Evolutionary conservation across 1,140 invertebrate species (phyloP).

Genomic region (Zaprionus gabonicus): DNA sequence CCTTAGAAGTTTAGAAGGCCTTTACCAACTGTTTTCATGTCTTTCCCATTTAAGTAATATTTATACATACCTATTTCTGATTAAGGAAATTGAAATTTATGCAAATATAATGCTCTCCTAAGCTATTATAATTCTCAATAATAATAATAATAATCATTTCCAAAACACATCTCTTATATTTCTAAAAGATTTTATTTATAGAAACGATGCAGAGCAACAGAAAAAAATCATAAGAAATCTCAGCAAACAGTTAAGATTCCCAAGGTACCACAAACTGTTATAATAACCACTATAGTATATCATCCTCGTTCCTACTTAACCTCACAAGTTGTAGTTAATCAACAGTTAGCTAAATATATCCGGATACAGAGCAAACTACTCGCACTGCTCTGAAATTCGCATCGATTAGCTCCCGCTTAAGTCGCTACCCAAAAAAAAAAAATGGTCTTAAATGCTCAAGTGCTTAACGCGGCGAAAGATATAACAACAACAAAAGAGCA

Average conservation of each 20-base stretch:
- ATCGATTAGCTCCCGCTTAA: slow-evolving; percentile 44
- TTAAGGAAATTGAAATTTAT: too few relatives aligned
- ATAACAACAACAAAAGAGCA: slow-evolving; percentile 18
- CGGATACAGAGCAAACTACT: neutral
- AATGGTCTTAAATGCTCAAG: slow-evolving; percentile 43
- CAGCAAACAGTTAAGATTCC: neutral
- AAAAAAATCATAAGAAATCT: neutral
- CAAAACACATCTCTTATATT: too few relatives aligned
- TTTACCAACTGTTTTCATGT: too few relatives aligned
- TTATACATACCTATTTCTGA: too few relatives aligned
- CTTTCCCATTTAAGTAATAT: too few relatives aligned
- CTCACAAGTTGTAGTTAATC: slow-evolving; percentile 1
- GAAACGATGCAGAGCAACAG: neutral
- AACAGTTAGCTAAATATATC: slow-evolving; percentile 6
- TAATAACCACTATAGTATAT: neutral
- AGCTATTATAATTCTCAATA: too few relatives aligned
- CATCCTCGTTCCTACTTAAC: neutral
- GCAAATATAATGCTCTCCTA: too few relatives aligned
- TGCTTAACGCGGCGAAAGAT: slow-evolving; percentile 31
- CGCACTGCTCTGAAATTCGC: neutral
- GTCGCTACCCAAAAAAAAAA: neutral
- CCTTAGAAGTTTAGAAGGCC: too few relatives aligned
- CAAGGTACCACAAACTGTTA: too few relatives aligned
- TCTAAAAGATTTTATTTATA: too few relatives aligned
- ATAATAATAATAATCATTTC: too few relatives aligned